These are phyloP conservation scores for Galeopsomyia nigrocyanea DNA, from an alignment of 2,888 invertebrate species.

Conservation along the genomic window DNA sequence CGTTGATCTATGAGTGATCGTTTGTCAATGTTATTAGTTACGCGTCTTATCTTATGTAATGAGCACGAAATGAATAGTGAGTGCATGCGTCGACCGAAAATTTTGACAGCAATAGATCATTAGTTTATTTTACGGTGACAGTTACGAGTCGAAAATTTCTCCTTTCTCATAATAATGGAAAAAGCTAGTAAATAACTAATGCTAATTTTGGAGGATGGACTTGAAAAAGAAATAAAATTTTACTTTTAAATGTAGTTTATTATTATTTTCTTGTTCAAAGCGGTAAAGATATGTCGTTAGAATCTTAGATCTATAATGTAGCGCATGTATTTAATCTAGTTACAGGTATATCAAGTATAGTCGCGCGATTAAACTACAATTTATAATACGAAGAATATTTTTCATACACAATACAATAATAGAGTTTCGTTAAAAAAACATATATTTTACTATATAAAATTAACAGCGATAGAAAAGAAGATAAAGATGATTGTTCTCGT, in stretches of 20 bases:
- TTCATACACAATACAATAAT: slow-evolving; percentile 40
- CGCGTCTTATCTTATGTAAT: no score
- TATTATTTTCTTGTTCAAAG: slow-evolving; percentile 45
- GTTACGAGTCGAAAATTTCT: no score
- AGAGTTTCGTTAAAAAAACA: slow-evolving; percentile 41
- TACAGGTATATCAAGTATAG: slow-evolving; percentile 23
- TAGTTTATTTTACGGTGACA: no score
- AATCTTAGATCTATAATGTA: slow-evolving; percentile 39
- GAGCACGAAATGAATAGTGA: no score
- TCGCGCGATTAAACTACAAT: slow-evolving; percentile 38
- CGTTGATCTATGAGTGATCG: no score
- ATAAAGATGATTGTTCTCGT: slow-evolving; percentile 46
- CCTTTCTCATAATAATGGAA: no score
- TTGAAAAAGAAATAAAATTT: background rate
- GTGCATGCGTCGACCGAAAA: no score
- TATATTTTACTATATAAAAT: slow-evolving; percentile 41
- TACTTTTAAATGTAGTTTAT: slow-evolving; percentile 32
- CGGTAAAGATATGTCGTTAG: slow-evolving; percentile 44
- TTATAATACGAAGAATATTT: slow-evolving; percentile 10
- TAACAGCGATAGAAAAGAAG: slow-evolving; percentile 46
- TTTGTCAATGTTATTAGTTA: no score
- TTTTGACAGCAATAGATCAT: no score
- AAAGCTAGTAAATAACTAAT: no score
- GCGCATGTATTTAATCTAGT: slow-evolving; percentile 36
- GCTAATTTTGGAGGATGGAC: background rate